These are phyloP conservation scores for Dicaeum eximium DNA, from an alignment of 2,113 vertebrate genomes.

Conservation along the genomic window DNA sequence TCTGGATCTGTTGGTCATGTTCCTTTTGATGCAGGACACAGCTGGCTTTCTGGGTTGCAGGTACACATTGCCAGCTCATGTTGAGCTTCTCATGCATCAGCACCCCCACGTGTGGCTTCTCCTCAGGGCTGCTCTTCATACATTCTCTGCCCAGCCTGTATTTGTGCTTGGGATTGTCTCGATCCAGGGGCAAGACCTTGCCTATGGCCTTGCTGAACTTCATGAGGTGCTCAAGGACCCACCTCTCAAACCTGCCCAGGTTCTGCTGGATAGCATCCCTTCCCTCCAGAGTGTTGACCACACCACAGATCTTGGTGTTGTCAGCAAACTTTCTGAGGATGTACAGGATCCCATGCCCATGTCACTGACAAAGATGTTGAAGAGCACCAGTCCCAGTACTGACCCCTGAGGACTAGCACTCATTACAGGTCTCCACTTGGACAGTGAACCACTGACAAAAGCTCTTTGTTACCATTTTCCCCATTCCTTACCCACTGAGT, in stretches of 20 bases:
- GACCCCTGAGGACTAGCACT: background rate
- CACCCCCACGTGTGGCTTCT: fast-evolving
- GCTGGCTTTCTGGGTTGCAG: background rate
- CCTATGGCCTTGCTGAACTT: background rate
- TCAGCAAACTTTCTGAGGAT: background rate
- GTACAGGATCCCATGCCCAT: background rate
- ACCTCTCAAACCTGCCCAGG: background rate
- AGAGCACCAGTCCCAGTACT: background rate
- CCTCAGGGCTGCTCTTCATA: background rate
- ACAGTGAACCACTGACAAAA: background rate
- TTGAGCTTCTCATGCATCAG: background rate
- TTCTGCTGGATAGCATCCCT: background rate
- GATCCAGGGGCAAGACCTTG: background rate
- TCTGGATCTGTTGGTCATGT: background rate
- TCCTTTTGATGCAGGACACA: background rate
- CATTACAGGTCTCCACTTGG: background rate
- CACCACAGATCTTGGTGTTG: background rate
- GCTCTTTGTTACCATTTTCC: background rate
- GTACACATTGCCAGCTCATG: background rate
- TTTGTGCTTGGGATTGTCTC: background rate
- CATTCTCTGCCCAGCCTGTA: background rate
- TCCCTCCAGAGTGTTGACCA: background rate
- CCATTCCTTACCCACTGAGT: background rate
- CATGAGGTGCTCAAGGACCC: background rate
- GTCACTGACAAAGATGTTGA: background rate